Evolutionary conservation across 2,888 invertebrate species (phyloP).

Genomic region (Bombyx huttoni): DNA sequence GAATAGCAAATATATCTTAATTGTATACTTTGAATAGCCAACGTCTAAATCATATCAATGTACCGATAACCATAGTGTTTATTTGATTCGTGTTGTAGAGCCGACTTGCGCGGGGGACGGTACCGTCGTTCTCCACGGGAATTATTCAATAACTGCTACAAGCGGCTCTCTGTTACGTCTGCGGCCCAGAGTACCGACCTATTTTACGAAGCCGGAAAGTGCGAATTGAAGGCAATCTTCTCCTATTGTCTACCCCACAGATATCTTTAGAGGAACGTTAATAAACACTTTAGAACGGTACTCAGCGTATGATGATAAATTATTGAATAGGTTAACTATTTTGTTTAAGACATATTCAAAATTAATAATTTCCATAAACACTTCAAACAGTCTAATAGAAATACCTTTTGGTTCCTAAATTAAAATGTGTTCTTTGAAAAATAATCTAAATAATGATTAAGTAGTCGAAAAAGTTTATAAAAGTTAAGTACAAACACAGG

Average conservation of each 20-base stretch:
- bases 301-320: neutral
- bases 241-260: slow-evolving; percentile 44
- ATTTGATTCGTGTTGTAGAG: slow-evolving; percentile 9
- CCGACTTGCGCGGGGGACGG: slow-evolving; percentile 7
- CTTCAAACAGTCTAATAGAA: neutral
- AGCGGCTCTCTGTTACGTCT: slow-evolving; percentile 63
- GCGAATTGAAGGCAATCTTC: slow-evolving; percentile 68
- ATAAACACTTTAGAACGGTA: neutral
- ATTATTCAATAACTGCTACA: slow-evolving; percentile 70
- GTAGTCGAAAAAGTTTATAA: no score
- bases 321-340: neutral
- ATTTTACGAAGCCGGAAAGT: slow-evolving; percentile 67
- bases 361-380: neutral
- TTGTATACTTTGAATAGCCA: neutral
- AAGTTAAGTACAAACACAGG: neutral
- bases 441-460: no score
- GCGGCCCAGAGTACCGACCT: slow-evolving; percentile 54
- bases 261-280: slow-evolving; percentile 17
- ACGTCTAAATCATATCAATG: slow-evolving; percentile 6
- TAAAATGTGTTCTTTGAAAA: no score
- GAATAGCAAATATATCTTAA: neutral
- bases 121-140: slow-evolving; percentile 28
- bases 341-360: neutral
- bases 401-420: neutral
- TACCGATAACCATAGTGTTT: slow-evolving; percentile 31